phyloP scores from a whole-genome alignment of 2,888 invertebrate genomes.

The Torymus aiolomorphi region DNA sequence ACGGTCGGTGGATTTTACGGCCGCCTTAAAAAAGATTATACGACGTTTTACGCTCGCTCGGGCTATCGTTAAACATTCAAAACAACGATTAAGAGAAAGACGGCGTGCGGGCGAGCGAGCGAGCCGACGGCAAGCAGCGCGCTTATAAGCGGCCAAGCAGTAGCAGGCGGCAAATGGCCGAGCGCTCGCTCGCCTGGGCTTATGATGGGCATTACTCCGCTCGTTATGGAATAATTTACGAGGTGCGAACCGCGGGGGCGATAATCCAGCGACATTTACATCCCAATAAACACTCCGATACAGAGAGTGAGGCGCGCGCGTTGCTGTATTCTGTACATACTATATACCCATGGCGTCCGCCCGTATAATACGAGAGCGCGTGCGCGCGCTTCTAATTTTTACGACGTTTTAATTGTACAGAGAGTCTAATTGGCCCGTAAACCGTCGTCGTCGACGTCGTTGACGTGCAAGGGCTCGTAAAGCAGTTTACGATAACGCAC shows the following conservation, averaged over 20 bases:
- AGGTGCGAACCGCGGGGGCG: conserved; percentile 75
- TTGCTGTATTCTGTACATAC: background rate
- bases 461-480: conserved; percentile 65
- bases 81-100: conserved; percentile 56
- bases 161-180: conserved; percentile 34
- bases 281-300: conserved; percentile 74
- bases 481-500: conserved; percentile 69
- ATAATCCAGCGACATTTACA: conserved; percentile 76
- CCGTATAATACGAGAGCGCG: conserved; percentile 53
- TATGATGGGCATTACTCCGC: conserved; percentile 74
- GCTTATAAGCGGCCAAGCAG: background rate
- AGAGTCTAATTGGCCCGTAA: conserved; percentile 72
- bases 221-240: conserved; percentile 76
- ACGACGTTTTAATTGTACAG: conserved; percentile 73
- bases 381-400: conserved; percentile 66
- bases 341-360: background rate
- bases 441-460: conserved; percentile 58
- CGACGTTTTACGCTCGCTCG: background rate
- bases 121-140: background rate
- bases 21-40: conserved; percentile 34
- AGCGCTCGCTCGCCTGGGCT: conserved; percentile 39
- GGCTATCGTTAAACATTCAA: conserved; percentile 55
- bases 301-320: conserved; percentile 54
- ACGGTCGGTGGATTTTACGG: conserved; percentile 37
- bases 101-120: background rate